Evolutionary conservation across 2,888 invertebrate genomes (phyloP), one percentile per base, ranked within the genome.

Genomic region (Monoplex corrugatus): DNA sequence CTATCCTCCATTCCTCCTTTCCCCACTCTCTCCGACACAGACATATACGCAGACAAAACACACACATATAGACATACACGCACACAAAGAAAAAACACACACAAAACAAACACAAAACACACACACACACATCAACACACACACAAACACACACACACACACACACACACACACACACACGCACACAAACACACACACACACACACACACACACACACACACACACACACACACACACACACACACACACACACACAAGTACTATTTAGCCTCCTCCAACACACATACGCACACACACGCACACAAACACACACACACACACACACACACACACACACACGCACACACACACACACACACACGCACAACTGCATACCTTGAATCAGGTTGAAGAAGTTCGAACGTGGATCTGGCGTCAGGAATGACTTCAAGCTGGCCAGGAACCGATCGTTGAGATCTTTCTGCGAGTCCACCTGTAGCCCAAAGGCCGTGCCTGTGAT

Each of bases 401-500:
- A n/a, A n/a, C n/a, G n/a, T n/a, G n/a, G n/a, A n/a, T n/a, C n/a
- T n/a, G n/a, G n/a, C n/a, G n/a, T n/a, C 83, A 89, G n/a, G 8
- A 89, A 50, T 38, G 43, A 40, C 75, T 88, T 88, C 50, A 93
- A 92, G 72, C 93, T 89, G 43, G 91, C 91, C 13, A 92, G 90
- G 87, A 93, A 93, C 5, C 91, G 90, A n/a, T 90, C 90, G 19
- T 91, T 87, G 13, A 87, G 86, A 80, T 93, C 87, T 38, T 45
- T 87, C 87, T 92, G 91, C 0, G 92, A 91, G 45, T 92, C 86
- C 19, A 92, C 87, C 50, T 92, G 91, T 16, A 92, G 88, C 19
- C 93, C 93, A 89, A 93, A 93, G 40, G 92, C 92, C 5, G 92
- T 92, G 75, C 90, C 86, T 43, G 92, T 91, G 63, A 93, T 93